phyloP scores from a whole-genome alignment of 2,888 invertebrate genomes.

The Leptinotarsa juncta region DNA sequence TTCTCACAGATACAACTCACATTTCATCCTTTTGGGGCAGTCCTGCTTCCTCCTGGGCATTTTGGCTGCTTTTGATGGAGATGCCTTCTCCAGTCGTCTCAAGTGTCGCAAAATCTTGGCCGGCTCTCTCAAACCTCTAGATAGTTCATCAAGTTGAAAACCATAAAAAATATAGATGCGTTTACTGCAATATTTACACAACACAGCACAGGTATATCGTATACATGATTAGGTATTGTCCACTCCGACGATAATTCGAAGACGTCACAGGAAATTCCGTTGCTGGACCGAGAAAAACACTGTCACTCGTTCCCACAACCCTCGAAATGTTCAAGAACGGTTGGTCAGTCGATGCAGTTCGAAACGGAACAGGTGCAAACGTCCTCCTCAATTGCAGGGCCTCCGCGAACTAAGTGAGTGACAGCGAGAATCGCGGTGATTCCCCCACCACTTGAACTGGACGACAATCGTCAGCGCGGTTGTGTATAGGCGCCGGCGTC shows the following conservation, averaged over 20 bases:
- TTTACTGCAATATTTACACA: slow-evolving; percentile 32
- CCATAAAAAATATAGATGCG: slow-evolving; percentile 25
- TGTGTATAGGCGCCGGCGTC: slow-evolving; percentile 62
- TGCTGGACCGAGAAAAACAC: neutral
- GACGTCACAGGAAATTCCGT: neutral
- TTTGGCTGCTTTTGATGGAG: slow-evolving; percentile 52
- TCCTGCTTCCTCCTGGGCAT: slow-evolving; percentile 69
- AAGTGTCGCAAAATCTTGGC: slow-evolving; percentile 61
- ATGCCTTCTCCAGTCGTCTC: slow-evolving; percentile 53
- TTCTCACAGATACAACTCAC: slow-evolving; percentile 58
- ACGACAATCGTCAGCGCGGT: slow-evolving; percentile 57
- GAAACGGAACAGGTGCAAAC: slow-evolving; percentile 52
- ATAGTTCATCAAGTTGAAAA: slow-evolving; percentile 38
- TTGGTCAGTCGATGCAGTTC: slow-evolving; percentile 34
- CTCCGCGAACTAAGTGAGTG: slow-evolving; percentile 67
- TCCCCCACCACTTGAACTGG: slow-evolving; percentile 57
- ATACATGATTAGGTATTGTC: slow-evolving; percentile 41
- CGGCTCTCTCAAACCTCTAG: slow-evolving; percentile 36
- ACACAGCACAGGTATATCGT: slow-evolving; percentile 49
- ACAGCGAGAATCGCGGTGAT: slow-evolving; percentile 63
- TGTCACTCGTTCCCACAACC: slow-evolving; percentile 14
- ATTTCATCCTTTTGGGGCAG: slow-evolving; percentile 70
- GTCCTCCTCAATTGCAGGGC: slow-evolving; percentile 61
- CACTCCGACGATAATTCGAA: neutral
- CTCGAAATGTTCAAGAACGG: neutral